Conservation (phyloP, 2,797 vertebrate species). For the Malacoctenus gilli region DNA sequence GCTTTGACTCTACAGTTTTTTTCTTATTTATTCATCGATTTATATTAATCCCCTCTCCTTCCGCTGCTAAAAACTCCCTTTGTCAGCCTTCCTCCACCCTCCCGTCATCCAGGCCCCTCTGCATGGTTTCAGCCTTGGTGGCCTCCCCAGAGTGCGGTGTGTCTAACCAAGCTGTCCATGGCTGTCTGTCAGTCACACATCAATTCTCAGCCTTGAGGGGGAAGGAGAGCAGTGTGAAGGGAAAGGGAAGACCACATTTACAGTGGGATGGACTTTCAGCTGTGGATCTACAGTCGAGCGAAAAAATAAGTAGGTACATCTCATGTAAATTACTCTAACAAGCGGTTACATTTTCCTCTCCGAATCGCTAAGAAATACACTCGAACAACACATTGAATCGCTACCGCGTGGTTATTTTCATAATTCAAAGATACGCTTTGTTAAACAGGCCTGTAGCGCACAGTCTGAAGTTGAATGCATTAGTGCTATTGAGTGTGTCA, state of each 20-base stretch:
- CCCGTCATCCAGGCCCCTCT: conserved; percentile 12
- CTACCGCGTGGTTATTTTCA: too few species aligned
- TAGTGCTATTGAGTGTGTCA: too few species aligned
- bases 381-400: too few species aligned
- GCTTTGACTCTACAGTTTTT: background rate
- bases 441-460: too few species aligned
- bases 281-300: conserved; percentile 10
- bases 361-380: too few species aligned
- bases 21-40: background rate
- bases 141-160: conserved; percentile 70
- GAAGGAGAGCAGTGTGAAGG: conserved; percentile 32
- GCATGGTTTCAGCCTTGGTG: conserved; percentile 47
- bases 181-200: conserved; percentile 76
- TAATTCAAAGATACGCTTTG: too few species aligned
- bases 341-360: too few species aligned
- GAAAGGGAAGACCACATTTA: conserved; percentile 22
- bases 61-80: conserved; percentile 24
- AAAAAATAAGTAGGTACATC: conserved; percentile 2
- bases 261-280: conserved; percentile 19
- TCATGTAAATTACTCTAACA: too few species aligned
- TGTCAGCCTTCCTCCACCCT: conserved; percentile 21
- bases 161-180: conserved; percentile 73
- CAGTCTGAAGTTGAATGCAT: too few species aligned
- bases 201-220: conserved; percentile 64
- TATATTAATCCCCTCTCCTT: conserved; percentile 1